Base-by-base conservation (phyloP, 1,140 invertebrate genomes). In the Ylistrum balloti region DNA sequence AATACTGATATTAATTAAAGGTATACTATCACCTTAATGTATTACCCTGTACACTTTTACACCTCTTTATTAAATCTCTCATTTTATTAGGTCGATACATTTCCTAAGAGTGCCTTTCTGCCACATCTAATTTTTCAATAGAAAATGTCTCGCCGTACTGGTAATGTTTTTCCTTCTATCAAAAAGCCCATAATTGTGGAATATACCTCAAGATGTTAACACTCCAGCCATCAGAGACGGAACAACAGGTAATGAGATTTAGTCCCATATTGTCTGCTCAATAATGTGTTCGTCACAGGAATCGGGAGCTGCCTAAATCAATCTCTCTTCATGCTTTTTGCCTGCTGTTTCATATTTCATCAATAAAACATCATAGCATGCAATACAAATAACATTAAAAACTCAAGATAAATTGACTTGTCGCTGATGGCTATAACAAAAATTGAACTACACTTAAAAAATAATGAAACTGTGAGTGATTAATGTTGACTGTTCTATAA, bases 341-440 rank as follows among this genome's bases (percentile, higher is more conserved):
- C 56, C 56, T 74, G 56, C 56, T 74, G 56, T 74, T 74, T 74
- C 56, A 74, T 74, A 74, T 74, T 74, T 74, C n/a, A 74, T 74
- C 56, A 28, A 74, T 74, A 74, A 74, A 74, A 74, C 56, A 17
- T 28, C 56, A 74, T 74, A 74, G 56, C 56, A 74, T 74, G 56
- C 56, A 74, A 74, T 74, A 74, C 56, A 74, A 74, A 74, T 74
- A 74, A 11, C 56, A 74, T 74, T 74, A 74, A 74, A 38, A 74
- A 74, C 56, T 74, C 56, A 28, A 28, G 56, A 74, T 74, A 74
- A 74, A 74, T 74, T 74, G 56, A 74, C 56, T 74, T 74, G 56
- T 74, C 56, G 22, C 56, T 74, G n/a, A 74, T 74, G 56, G 56
- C 56, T 74, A 74, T 74, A 74, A 74, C 56, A 74, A 74, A 74